These are phyloP conservation scores for Cercocebus atys DNA, from an alignment of 2,113 vertebrate genomes.

Conservation along the genomic window DNA sequence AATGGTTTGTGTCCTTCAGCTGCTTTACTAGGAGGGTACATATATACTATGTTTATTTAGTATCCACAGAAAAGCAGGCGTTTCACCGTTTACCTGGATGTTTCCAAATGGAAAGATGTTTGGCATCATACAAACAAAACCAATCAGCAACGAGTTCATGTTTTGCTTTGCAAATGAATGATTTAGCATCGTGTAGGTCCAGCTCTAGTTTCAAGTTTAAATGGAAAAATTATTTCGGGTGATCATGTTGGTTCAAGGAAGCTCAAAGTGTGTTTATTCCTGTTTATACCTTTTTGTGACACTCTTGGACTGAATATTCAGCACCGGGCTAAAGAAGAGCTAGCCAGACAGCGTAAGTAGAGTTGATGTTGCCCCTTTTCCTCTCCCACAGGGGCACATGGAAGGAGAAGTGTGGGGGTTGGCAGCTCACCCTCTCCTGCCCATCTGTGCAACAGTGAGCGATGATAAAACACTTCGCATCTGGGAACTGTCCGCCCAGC, in stretches of 20 bases:
- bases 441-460: slow-evolving; percentile 96
- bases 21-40: neutral
- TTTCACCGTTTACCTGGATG: neutral
- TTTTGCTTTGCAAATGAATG: slow-evolving; percentile 22
- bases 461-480: slow-evolving; percentile 97
- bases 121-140: neutral
- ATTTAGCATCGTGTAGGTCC: neutral
- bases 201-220: slow-evolving; percentile 36
- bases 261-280: neutral
- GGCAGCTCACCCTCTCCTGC: slow-evolving; percentile 94
- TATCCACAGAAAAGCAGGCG: neutral
- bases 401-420: slow-evolving; percentile 98
- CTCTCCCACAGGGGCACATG: slow-evolving; percentile 92
- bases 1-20: neutral
- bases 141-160: neutral
- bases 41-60: neutral
- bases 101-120: slow-evolving; percentile 8
- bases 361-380: slow-evolving; percentile 13
- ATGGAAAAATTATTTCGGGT: neutral
- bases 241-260: neutral
- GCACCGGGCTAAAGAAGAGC: neutral
- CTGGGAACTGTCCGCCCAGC: slow-evolving; percentile 97
- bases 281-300: neutral
- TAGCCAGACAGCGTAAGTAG: neutral
- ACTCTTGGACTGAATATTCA: neutral